phyloP scores from a whole-genome alignment of 2,113 vertebrate genomes.

The Copsychus sechellarum region DNA sequence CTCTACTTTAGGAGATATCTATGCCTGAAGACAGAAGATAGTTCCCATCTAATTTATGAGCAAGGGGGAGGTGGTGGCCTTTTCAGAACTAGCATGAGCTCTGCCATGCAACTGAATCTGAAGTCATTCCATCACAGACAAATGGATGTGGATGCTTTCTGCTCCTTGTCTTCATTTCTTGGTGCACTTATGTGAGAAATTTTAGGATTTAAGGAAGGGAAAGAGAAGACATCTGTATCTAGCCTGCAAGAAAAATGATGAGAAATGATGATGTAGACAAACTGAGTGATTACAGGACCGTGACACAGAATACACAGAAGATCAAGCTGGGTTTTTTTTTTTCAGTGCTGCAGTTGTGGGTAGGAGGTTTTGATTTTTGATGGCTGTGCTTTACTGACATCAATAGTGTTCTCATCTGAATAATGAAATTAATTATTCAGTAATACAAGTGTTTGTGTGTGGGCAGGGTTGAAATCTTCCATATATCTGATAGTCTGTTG shows the following conservation, averaged over 20 bases:
- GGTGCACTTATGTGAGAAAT: neutral
- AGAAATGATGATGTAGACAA: neutral
- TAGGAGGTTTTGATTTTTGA: neutral
- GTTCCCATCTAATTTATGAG: neutral
- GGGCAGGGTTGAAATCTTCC: neutral
- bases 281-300: neutral
- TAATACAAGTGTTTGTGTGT: neutral
- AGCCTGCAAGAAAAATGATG: neutral
- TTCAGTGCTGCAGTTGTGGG: neutral
- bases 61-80: neutral
- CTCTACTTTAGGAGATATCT: neutral
- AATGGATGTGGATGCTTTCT: fast-evolving
- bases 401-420: neutral
- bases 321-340: fast-evolving
- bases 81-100: neutral
- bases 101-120: neutral
- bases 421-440: neutral
- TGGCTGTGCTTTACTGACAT: neutral
- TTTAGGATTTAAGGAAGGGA: neutral
- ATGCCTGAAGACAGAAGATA: neutral
- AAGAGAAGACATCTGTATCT: neutral
- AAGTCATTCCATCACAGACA: neutral
- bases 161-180: neutral
- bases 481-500: neutral
- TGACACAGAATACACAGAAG: neutral